These are phyloP conservation scores for Tragelaphus oryx DNA, from an alignment of 2,797 vertebrate genomes.

Conservation along the genomic window DNA sequence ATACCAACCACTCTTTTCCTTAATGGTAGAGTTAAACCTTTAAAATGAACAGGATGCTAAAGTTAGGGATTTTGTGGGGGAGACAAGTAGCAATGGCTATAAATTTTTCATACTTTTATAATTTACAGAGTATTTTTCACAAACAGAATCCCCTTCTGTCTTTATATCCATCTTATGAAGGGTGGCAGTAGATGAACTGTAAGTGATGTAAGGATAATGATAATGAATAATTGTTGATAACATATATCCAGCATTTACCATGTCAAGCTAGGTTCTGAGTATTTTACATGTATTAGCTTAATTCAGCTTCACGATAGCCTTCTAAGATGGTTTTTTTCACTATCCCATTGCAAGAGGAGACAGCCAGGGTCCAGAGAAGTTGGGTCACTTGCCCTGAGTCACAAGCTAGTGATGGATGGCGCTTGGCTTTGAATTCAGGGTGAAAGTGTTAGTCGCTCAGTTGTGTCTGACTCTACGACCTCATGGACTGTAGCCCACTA, in stretches of 20 bases:
- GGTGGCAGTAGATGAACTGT: neutral
- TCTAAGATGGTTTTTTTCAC: neutral
- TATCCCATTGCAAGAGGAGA: neutral
- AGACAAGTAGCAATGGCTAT: neutral
- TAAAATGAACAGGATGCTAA: neutral
- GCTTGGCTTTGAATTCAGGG: neutral
- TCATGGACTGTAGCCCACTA: neutral
- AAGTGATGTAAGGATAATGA: neutral
- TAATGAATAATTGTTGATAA: neutral
- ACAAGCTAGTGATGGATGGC: neutral
- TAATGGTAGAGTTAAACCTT: neutral
- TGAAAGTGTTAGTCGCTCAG: neutral
- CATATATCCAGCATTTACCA: neutral
- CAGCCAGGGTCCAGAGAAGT: neutral
- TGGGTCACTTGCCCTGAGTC: neutral
- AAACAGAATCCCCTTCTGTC: constrained; percentile 21
- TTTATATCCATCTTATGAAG: neutral
- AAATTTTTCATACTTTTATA: neutral
- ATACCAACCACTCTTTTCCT: neutral
- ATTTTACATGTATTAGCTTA: neutral
- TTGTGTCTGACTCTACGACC: neutral
- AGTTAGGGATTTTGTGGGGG: neutral
- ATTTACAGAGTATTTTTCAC: neutral
- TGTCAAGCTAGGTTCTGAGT: neutral
- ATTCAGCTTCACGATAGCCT: neutral